Conservation (phyloP, 2,888 invertebrate genomes). For the Beris chalybata region DNA sequence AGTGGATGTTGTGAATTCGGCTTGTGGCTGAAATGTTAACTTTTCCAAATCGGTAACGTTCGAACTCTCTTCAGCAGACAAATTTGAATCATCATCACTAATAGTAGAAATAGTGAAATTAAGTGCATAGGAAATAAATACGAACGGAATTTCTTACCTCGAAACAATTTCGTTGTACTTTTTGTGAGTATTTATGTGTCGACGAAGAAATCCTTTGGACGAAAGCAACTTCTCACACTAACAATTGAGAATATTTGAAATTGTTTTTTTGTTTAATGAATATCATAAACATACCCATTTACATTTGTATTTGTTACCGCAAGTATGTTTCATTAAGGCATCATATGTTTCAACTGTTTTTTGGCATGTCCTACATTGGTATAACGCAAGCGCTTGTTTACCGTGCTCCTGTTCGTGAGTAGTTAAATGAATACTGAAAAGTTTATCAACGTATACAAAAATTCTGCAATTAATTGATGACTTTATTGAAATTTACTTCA, state of each 20-base stretch:
- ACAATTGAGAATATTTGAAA: neutral
- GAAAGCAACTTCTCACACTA: slow-evolving; percentile 20
- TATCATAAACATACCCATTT: slow-evolving; percentile 17
- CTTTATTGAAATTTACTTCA: slow-evolving; percentile 3
- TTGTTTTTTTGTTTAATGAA: neutral
- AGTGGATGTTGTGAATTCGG: neutral
- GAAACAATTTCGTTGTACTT: slow-evolving; percentile 10
- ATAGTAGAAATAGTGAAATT: no score
- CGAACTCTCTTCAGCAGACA: no score
- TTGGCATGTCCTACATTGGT: slow-evolving; percentile 14
- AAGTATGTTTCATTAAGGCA: neutral
- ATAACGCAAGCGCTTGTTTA: neutral
- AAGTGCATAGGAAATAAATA: no score
- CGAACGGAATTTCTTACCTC: neutral
- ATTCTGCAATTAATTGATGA: neutral
- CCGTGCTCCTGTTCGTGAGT: slow-evolving; percentile 7
- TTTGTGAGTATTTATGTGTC: slow-evolving; percentile 23
- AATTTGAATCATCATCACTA: no score
- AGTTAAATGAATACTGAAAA: slow-evolving; percentile 14
- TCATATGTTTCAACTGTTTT: neutral
- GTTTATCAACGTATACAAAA: neutral
- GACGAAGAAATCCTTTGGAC: slow-evolving; percentile 7
- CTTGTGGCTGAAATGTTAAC: no score
- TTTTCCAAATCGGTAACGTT: no score
- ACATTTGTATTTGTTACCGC: slow-evolving; percentile 5